Base-by-base conservation (phyloP, 2,113 vertebrate genomes). In the Odontesthes bonariensis region DNA sequence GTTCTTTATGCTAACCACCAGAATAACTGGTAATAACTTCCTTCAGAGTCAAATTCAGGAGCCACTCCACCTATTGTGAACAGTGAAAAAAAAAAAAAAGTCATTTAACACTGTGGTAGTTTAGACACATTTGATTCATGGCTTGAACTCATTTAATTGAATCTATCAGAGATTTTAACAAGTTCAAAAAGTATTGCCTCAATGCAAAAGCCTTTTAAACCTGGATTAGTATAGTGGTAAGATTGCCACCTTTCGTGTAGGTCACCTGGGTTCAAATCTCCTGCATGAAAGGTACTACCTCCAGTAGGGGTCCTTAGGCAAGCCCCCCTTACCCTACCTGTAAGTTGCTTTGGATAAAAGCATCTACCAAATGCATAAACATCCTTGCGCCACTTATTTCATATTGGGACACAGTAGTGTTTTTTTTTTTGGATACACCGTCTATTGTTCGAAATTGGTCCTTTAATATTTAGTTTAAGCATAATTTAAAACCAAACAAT, bases 131-230 rank as follows among this genome's bases (percentile, higher is more conserved):
- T 73, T 61, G 12, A 62, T 57, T 69, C 60, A 53, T 69, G 76
- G 55, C 32, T 55, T 32, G 1, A 81, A 73, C 62, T 60, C 31
- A 64, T 75, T 68, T 78, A 75, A 84, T 42, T 57, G 19, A 63
- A 64, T 68, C 59, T 61, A 31, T 68, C 20, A 68, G 44, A 69
- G 60, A 75, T 22, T 23, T 19, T 47, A 59, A 27, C 19, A 8
- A 69, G 33, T 75, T 75, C 20, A 53, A 71, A 82, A 65, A 0
- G 3, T 33, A 77, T 79, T 67, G 70, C 46, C 40, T 63, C 17
- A 60, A 81, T 63, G 60, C 23, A 59, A 75, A 46, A 59, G 61
- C 51, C 49, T 35, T 72, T 80, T 52, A 63, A n/a, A n/a, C n/a
- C n/a, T n/a, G n/a, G 27, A 27, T 27, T n/a, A 27, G 27, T 27